These are phyloP conservation scores for Nemotelus pantherinus DNA, from an alignment of 2,888 invertebrate species.

Conservation along the genomic window DNA sequence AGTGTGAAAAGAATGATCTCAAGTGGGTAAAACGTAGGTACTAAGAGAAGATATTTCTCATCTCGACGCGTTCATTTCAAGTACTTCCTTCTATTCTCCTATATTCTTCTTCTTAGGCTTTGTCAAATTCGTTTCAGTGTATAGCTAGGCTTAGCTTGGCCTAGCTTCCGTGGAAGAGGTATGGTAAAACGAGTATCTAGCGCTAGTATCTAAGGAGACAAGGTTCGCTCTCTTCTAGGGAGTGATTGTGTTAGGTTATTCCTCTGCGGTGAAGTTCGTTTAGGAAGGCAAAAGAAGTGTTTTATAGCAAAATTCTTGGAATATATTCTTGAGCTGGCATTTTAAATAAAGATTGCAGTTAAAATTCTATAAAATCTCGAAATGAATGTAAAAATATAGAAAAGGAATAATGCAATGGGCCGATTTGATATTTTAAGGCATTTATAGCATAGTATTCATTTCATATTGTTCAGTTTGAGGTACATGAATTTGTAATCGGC, in stretches of 20 bases:
- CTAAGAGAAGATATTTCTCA: conserved; percentile 16
- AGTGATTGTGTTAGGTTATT: conserved; percentile 12
- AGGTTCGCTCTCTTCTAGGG: not conserved
- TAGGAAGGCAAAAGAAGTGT: not conserved
- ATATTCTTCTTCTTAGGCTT: not conserved
- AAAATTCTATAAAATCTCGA: no score
- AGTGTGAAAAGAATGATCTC: conserved; percentile 48
- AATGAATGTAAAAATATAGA: no score
- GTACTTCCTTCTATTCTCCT: not conserved
- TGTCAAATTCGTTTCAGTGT: not conserved
- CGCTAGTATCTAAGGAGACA: not conserved
- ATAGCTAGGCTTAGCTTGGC: not conserved
- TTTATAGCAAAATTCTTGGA: no score
- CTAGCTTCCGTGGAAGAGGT: not conserved
- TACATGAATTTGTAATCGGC: no score
- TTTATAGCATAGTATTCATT: no score
- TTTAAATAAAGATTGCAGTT: no score
- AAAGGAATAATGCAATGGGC: no score
- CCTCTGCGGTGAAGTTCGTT: conserved; percentile 11
- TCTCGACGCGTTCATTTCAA: not conserved
- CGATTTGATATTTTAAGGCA: no score
- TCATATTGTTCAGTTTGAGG: no score
- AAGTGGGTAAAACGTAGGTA: conserved; percentile 44
- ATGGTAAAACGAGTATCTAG: no score
- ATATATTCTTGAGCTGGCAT: no score